These are phyloP conservation scores for Globodera ellingtonae DNA, from an alignment of 1,140 invertebrate genomes.

Conservation along the genomic window DNA sequence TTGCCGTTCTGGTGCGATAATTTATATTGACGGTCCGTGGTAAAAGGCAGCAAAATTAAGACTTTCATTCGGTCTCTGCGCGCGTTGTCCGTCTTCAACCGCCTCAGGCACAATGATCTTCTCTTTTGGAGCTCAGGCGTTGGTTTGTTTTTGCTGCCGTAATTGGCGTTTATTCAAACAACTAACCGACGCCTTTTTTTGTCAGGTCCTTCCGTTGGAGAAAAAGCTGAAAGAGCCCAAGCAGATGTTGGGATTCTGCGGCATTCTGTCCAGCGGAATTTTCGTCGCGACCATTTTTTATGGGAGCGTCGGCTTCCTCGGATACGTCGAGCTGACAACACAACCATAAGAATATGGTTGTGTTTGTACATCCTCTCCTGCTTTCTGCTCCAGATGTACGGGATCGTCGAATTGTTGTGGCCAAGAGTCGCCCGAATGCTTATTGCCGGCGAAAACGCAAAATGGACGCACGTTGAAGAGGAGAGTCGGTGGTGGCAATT, in stretches of 20 bases:
- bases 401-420: slow-evolving; percentile 85
- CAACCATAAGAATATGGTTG: no score
- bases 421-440: slow-evolving; percentile 68
- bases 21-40: background rate
- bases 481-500: slow-evolving; percentile 63
- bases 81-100: slow-evolving; percentile 39
- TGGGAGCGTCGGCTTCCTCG: slow-evolving; percentile 57
- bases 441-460: background rate
- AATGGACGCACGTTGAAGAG: slow-evolving; percentile 54
- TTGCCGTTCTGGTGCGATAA: slow-evolving; percentile 27
- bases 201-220: slow-evolving; percentile 57
- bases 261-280: slow-evolving; percentile 59
- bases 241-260: slow-evolving; percentile 56
- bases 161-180: background rate
- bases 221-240: slow-evolving; percentile 52
- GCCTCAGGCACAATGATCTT: slow-evolving; percentile 59
- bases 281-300: slow-evolving; percentile 59
- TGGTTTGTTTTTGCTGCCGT: slow-evolving; percentile 38
- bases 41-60: background rate
- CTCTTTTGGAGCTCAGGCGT: slow-evolving; percentile 62
- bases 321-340: no score
- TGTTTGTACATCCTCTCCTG: slow-evolving; percentile 67
- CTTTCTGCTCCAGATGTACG: slow-evolving; percentile 84
- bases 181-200: background rate
- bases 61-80: slow-evolving; percentile 43